A percentile compares a stretch with the other conserved stretches of the same genome.
phyloP scores from a whole-genome alignment of 1,140 invertebrate species.

The Meloidogyne floridensis region DNA sequence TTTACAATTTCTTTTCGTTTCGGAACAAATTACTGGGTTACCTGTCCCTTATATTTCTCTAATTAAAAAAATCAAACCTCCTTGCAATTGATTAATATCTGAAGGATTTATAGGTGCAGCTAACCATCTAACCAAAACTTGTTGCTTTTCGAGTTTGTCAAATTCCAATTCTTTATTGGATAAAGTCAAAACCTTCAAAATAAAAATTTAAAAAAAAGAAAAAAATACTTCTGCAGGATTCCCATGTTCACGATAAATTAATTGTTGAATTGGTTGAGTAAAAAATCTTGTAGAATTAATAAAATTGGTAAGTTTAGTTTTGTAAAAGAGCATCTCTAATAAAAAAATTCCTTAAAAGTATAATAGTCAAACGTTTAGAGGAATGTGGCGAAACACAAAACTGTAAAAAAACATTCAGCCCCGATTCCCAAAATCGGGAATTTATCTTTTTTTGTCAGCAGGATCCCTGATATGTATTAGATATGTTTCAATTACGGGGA shows the following conservation, averaged over 20 bases:
- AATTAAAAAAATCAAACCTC: constrained; percentile 31
- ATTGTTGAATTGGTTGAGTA: neutral
- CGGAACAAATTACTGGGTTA: no score
- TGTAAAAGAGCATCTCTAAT: neutral
- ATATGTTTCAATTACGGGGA: no score
- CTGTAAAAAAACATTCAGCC: no score
- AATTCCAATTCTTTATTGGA: neutral
- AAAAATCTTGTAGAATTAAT: constrained; percentile 8
- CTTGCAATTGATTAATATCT: constrained; percentile 98
- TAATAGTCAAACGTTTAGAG: no score
- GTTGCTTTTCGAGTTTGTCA: constrained; percentile 2
- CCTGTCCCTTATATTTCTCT: no score
- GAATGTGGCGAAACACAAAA: no score
- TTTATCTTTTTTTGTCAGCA: no score
- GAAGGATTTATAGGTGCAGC: constrained; percentile 92
- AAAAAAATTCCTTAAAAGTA: no score
- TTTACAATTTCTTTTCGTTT: no score
- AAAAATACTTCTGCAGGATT: constrained; percentile 10
- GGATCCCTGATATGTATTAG: no score
- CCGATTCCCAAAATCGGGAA: no score
- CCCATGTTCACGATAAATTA: constrained; percentile 21
- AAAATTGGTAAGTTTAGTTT: neutral
- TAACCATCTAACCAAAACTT: constrained; percentile 67
- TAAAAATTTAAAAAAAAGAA: neutral
- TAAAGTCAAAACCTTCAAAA: constrained; percentile 10